phyloP scores from a whole-genome alignment of 2,888 invertebrate species.

The Leptopilina syphax region DNA sequence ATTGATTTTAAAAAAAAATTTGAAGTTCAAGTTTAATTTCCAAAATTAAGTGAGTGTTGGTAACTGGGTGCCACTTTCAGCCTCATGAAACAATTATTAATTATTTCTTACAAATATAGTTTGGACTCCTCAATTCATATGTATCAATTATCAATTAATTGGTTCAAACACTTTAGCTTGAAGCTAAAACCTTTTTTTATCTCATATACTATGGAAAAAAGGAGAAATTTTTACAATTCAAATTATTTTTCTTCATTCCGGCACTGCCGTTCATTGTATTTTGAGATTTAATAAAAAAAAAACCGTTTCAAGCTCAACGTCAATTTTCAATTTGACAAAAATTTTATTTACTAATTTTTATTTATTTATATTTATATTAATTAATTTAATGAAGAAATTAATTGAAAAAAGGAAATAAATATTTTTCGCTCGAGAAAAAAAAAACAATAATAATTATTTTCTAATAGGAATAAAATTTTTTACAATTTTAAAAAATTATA shows the following conservation, averaged over 20 bases:
- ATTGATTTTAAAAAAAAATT: too few species aligned
- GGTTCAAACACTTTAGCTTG: conserved; percentile 7
- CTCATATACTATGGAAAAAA: neutral
- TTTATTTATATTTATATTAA: too few species aligned
- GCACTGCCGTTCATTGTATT: too few species aligned
- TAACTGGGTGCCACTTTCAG: too few species aligned
- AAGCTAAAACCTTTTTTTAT: neutral
- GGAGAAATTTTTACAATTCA: neutral
- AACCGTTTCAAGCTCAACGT: conserved; percentile 26
- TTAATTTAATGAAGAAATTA: too few species aligned
- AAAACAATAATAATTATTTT: too few species aligned
- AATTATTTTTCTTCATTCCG: neutral
- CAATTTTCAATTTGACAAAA: neutral
- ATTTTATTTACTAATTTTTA: neutral
- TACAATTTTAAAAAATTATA: neutral
- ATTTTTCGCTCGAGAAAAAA: too few species aligned
- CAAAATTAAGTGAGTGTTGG: too few species aligned
- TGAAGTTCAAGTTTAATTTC: too few species aligned
- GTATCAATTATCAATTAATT: neutral
- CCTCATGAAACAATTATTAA: neutral
- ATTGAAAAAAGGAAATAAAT: too few species aligned
- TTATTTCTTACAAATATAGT: neutral
- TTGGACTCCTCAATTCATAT: neutral
- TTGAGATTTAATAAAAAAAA: too few species aligned
- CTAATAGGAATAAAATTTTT: neutral